A percentile compares a stretch with the other conserved stretches of the same genome.
These are phyloP conservation scores for Calliopsis andreniformis DNA, from an alignment of 1,140 invertebrate genomes.

Conservation along the genomic window DNA sequence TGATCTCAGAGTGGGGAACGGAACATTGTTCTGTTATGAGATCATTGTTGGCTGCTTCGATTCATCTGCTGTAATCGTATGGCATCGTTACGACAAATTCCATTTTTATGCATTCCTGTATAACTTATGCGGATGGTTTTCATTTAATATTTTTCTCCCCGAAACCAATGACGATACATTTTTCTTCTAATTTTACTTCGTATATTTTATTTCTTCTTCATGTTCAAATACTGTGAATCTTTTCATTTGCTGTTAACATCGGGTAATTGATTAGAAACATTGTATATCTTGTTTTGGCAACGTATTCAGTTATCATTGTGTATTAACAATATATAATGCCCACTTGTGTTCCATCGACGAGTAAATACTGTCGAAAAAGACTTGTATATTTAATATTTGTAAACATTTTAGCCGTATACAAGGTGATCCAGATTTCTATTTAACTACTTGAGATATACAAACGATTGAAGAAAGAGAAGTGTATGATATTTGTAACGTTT, in stretches of 20 bases:
- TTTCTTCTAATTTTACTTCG: neutral
- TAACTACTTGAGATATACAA: neutral
- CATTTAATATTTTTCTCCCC: too few relatives aligned
- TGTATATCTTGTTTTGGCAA: neutral
- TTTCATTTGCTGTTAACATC: too few relatives aligned
- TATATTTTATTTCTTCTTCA: neutral
- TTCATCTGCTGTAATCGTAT: neutral
- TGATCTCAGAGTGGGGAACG: neutral
- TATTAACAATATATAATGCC: neutral
- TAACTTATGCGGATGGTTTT: constrained; percentile 7
- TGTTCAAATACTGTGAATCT: neutral
- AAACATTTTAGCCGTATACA: neutral
- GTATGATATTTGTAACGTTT: neutral
- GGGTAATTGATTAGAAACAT: neutral
- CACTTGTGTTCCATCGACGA: constrained; percentile 22
- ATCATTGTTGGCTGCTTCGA: constrained; percentile 2
- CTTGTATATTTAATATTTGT: neutral
- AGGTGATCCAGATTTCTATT: neutral
- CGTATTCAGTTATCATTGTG: neutral
- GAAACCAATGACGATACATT: neutral
- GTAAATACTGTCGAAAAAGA: constrained; percentile 2
- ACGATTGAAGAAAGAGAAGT: neutral
- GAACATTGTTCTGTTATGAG: constrained; percentile 24
- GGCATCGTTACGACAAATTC: neutral
- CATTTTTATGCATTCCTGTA: constrained; percentile 15